A percentile compares a stretch with the other conserved stretches of the same genome.
These are phyloP conservation scores for Cheiracanthium punctorium DNA, from an alignment of 2,888 invertebrate species.

Conservation along the genomic window DNA sequence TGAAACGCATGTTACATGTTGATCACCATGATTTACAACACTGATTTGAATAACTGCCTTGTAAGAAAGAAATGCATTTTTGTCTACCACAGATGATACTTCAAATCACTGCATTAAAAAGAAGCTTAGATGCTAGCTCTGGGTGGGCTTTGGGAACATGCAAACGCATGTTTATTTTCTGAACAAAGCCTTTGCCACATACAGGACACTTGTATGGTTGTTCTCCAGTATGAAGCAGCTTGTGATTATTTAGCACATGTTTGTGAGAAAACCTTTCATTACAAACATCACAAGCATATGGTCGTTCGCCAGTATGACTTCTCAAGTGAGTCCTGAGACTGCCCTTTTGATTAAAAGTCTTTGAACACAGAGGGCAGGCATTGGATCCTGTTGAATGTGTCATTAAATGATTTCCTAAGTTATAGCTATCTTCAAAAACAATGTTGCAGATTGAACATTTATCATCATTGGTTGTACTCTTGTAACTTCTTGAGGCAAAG, in stretches of 20 bases:
- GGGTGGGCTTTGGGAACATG: conserved; percentile 9
- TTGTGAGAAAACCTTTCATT: conserved; percentile 22
- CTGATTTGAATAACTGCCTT: not conserved
- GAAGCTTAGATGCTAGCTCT: not conserved
- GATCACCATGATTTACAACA: not conserved
- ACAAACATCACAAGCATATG: conserved; percentile 18
- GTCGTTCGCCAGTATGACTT: conserved; percentile 27
- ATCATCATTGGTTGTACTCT: not conserved
- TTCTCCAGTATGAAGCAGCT: conserved; percentile 25
- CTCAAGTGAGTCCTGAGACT: conserved; percentile 26
- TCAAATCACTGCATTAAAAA: not conserved
- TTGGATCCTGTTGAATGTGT: not conserved
- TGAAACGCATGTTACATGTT: not conserved
- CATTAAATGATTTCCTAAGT: conserved; percentile 26
- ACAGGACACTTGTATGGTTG: conserved; percentile 9
- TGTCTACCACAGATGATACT: not conserved
- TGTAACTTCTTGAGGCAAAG: not conserved
- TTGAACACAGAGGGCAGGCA: conserved; percentile 16
- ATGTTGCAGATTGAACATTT: not conserved
- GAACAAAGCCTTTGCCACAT: conserved; percentile 17
- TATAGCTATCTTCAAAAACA: not conserved
- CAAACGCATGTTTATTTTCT: conserved; percentile 25
- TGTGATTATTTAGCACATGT: conserved; percentile 19
- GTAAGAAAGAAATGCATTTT: not conserved
- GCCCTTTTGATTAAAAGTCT: conserved; percentile 8